Evolutionary conservation across 2,888 invertebrate species (phyloP), one percentile per base, ranked within the genome.

Genomic region (Microplitis deprimator): DNA sequence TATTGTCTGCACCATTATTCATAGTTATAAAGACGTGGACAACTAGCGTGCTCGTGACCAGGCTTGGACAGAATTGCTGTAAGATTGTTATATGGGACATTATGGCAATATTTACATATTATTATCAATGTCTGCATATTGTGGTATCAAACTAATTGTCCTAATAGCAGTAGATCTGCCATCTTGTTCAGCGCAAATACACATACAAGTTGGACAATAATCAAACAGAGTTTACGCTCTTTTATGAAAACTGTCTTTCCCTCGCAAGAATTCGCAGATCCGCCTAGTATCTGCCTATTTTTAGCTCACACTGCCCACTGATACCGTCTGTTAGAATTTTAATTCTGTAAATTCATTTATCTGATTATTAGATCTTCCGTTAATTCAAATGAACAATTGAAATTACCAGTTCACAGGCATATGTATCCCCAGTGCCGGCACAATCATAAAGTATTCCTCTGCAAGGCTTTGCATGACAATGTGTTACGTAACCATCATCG

Each of bases 171-270:
- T 50, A 8, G 2, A 13, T 3, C 0, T 1, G 0, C 4, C 4
- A 50, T 50, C 50, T 50, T 50, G 10, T 50, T 50, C 50, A 5
- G 50, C 50, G 50, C 50, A 50, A 13, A 1, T 13, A 5, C 50
- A 50, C 50, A 50, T 4, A 13, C 50, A 50, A 50, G 50, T 50
- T 3, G 1, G 1, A 50, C 50, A 29, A 29, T 2, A 29, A 29
- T 29, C 3, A 29, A 4, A 29, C 4, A 3, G 3, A 3, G 0
- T 0, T 0, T 0, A 0, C 50, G 5, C 0, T 50, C 8, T 8
- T 50, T 8, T 8, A 50, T 13, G 0, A 13, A 0, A 50, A 4
- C 13, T 1, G 3, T 1, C n/a, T 50, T 13, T 13, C 50, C 50
- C 50, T 50, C 13, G 13, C 50, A 50, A 20, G 20, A 20, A 8